Conservation (phyloP, 2,888 invertebrate species). For the Drosophila neotestacea region DNA sequence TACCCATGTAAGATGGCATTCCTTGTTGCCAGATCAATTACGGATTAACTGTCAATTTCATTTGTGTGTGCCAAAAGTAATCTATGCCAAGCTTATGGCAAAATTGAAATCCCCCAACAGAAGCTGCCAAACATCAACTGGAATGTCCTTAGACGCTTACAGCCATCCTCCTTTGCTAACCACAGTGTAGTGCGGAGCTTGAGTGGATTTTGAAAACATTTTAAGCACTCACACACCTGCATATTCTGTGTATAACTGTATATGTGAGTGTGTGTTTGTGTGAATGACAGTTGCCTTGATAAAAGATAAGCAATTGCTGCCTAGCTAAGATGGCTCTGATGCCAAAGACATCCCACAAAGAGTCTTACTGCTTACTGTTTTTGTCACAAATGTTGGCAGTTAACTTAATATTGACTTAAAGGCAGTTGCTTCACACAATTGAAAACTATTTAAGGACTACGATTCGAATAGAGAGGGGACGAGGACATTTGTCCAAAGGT, state of each 20-base stretch:
- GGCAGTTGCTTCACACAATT: constrained; percentile 55
- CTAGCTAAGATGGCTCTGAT: constrained; percentile 37
- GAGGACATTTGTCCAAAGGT: neutral
- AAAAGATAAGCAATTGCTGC: constrained; percentile 63
- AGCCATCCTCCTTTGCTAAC: constrained; percentile 3
- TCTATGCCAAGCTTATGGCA: constrained; percentile 53
- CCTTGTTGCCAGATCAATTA: constrained; percentile 72
- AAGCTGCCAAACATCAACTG: constrained; percentile 32
- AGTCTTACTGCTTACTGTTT: constrained; percentile 35
- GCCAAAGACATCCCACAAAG: constrained; percentile 48
- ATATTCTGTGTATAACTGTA: constrained; percentile 5
- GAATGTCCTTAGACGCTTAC: constrained; percentile 30
- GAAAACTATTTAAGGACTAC: constrained; percentile 62
- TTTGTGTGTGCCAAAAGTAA: constrained; percentile 58
- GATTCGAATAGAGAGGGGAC: too few species aligned
- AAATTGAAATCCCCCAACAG: constrained; percentile 52
- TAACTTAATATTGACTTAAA: constrained; percentile 72
- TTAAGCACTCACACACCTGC: constrained; percentile 44
- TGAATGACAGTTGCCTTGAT: constrained; percentile 60
- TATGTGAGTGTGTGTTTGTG: constrained; percentile 9
- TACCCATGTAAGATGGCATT: constrained; percentile 2
- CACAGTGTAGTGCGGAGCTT: constrained; percentile 52
- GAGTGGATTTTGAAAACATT: constrained; percentile 68
- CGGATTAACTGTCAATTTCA: constrained; percentile 76
- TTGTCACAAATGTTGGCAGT: constrained; percentile 38